Conservation (phyloP, 2,113 vertebrate genomes). For the Toxotes chatareus region DNA sequence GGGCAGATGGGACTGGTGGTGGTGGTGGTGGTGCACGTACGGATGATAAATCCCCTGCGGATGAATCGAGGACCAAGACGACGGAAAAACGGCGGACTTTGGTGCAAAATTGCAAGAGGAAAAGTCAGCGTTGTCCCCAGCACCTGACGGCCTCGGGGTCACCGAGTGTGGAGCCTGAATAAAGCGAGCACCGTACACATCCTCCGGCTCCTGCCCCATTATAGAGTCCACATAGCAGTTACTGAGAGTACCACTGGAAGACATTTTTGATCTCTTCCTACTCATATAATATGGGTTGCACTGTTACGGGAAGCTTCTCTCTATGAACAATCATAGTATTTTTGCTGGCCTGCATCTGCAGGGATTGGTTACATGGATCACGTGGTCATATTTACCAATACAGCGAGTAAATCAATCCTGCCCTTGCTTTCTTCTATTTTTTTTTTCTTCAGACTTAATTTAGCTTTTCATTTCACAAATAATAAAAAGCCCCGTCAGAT, state of each 20-base stretch:
- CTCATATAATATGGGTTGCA: constrained; percentile 93
- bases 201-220: constrained; percentile 95
- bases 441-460: constrained; percentile 71
- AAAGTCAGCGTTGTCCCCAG: constrained; percentile 91
- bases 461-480: constrained; percentile 73
- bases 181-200: constrained; percentile 93
- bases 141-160: constrained; percentile 90
- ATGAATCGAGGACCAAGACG: constrained; percentile 94
- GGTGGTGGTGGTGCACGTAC: constrained; percentile 86
- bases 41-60: constrained; percentile 95
- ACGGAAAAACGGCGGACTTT: constrained; percentile 93
- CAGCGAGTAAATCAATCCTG: constrained; percentile 99
- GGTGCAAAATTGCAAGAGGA: constrained; percentile 97
- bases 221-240: constrained; percentile 99
- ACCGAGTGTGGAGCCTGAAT: constrained; percentile 89
- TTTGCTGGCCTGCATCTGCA: constrained; percentile 94
- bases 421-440: constrained; percentile 68
- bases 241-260: constrained; percentile 94
- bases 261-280: constrained; percentile 95
- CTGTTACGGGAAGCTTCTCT: constrained; percentile 94
- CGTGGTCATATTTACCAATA: constrained; percentile 99
- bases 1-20: constrained; percentile 88
- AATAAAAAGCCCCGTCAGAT: constrained; percentile 54
- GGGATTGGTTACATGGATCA: constrained; percentile 99
- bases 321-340: constrained; percentile 97